These are phyloP conservation scores for Anolis carolinensis DNA, from an alignment of 2,113 vertebrate genomes.

Conservation along the genomic window DNA sequence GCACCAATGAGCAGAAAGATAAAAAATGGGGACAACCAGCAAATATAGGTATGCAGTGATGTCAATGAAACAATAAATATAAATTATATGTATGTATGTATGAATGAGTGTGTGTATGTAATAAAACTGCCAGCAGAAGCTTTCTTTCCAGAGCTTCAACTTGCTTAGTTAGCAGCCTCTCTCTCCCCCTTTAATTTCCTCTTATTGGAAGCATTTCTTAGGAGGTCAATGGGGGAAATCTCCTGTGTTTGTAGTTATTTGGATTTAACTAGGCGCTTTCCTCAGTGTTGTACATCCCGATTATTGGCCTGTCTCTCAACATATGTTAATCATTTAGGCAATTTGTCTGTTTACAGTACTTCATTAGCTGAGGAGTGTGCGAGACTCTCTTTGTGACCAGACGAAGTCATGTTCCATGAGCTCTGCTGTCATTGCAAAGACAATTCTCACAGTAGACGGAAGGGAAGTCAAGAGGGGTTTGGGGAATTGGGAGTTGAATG, in stretches of 20 bases:
- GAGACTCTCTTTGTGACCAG: constrained; percentile 30
- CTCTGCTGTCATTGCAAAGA: not conserved
- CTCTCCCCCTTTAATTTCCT: not conserved
- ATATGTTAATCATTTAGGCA: constrained; percentile 37
- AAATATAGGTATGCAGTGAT: not conserved
- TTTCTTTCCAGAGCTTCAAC: not conserved
- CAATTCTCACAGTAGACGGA: not conserved
- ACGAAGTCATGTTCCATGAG: not conserved
- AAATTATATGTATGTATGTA: too few relatives aligned
- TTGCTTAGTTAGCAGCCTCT: not conserved
- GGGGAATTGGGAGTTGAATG: not conserved
- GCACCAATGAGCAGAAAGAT: not conserved
- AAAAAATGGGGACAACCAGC: not conserved
- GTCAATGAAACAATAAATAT: too few relatives aligned
- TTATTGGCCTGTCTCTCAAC: constrained; percentile 27
- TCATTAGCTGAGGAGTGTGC: constrained; percentile 5
- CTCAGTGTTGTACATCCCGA: constrained; percentile 14
- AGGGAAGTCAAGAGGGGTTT: constrained; percentile 12
- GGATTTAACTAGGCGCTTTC: constrained; percentile 37
- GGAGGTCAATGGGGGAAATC: not conserved
- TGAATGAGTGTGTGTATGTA: not conserved
- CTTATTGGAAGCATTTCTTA: not conserved
- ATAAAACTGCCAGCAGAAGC: not conserved
- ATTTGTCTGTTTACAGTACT: constrained; percentile 27
- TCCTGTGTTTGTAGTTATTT: constrained; percentile 22